Evolutionary conservation across 2,797 vertebrate species (phyloP), one percentile per base, ranked within the genome.

Genomic region (Hirundo rustica): DNA sequence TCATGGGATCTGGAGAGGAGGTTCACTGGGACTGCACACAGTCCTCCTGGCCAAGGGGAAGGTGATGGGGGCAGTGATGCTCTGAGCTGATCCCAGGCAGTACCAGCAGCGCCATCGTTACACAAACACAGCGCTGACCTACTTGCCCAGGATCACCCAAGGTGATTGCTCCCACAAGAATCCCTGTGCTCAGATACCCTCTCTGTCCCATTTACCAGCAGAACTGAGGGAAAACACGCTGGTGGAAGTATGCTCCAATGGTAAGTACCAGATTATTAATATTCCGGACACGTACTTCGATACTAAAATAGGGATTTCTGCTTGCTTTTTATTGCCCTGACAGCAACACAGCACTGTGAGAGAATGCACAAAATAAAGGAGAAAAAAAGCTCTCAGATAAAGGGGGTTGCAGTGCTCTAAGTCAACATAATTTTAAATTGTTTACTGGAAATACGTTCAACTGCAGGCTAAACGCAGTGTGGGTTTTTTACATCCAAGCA

Each of bases 121-220:
- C 79, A 95, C 89, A 92, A 91, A 92, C 66, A 16, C 15, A 2
- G 66, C 42, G 7, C 66, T 96, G 93, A 96, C 93, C 90, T 91
- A 93, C 91, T 92, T 95, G 95, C 67, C 80, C 73, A 86, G 77
- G 89, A 92, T 92, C 91, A 96, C 26, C 83, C 91, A 86, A 96
- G 85, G 88, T 79, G 76, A 95, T 14, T 5, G 62, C 8, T 85
- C 55, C 83, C 83, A 38, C 65, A 54, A 88, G 91, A 62, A 92
- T n/a, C 51, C 70, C 71, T 45, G 89, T 29, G 67, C 78, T 76
- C 85, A 91, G 21, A 85, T 42, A 75, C 71, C 70, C 79, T 30
- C 89, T 89, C 68, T 36, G 72, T 79, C 72, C 68, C 89, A 44
- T 20, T 91, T 80, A 92, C 61, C 80, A 90, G 57, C 7, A 3